A percentile compares a stretch with the other conserved stretches of the same genome.
Conservation (phyloP, 2,113 vertebrate genomes). For the Atractosteus spatula region DNA sequence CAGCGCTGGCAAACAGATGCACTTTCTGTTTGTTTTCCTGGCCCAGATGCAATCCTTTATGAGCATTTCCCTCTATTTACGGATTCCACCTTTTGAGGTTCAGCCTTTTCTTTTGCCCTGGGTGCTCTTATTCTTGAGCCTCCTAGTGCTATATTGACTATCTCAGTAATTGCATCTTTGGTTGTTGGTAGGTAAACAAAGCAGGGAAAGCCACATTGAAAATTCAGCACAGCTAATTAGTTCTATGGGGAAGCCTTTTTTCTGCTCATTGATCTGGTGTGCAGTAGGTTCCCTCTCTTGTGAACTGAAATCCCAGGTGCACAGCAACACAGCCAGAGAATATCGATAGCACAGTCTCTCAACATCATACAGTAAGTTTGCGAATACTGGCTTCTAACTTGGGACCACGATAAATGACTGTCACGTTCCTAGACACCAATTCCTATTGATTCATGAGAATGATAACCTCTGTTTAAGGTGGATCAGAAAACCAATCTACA, state of each 20-base stretch:
- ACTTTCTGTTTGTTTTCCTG: too few species aligned
- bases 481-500: slow-evolving; percentile 36
- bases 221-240: slow-evolving; percentile 65
- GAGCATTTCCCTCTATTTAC: too few species aligned
- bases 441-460: slow-evolving; percentile 52
- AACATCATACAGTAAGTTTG: slow-evolving; percentile 17
- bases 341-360: background rate
- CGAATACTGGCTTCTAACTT: slow-evolving; percentile 18
- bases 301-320: slow-evolving; percentile 49
- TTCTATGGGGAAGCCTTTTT: slow-evolving; percentile 31
- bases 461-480: slow-evolving; percentile 30
- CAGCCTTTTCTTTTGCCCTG: background rate
- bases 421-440: slow-evolving; percentile 19
- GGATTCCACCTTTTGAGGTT: too few species aligned
- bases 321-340: slow-evolving; percentile 47
- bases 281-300: slow-evolving; percentile 56
- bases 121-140: slow-evolving; percentile 47
- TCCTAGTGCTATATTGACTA: slow-evolving; percentile 79
- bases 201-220: slow-evolving; percentile 49
- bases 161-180: slow-evolving; percentile 71
- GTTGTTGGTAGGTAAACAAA: slow-evolving; percentile 65
- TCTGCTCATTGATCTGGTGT: slow-evolving; percentile 62
- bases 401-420: slow-evolving; percentile 30
- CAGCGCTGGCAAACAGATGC: too few species aligned
- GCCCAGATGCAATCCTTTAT: too few species aligned